These are phyloP conservation scores for Drosophila micromelanica DNA, from an alignment of 1,140 invertebrate genomes.

Conservation along the genomic window DNA sequence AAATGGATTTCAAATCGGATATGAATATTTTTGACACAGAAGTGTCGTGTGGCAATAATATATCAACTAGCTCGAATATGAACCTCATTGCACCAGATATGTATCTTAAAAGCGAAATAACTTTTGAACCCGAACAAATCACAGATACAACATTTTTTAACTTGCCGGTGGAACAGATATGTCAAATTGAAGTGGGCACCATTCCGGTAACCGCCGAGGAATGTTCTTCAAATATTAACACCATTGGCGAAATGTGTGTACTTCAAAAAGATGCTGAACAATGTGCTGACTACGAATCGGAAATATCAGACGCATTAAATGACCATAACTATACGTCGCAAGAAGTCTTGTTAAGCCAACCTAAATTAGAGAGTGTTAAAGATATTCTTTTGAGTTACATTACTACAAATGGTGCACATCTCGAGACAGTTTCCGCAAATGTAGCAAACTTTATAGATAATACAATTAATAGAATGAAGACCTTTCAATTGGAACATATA, in stretches of 20 bases:
- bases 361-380: constrained; percentile 35
- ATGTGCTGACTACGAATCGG: constrained; percentile 1
- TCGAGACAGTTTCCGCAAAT: constrained; percentile 24
- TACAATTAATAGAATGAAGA: constrained; percentile 43
- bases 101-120: constrained; percentile 38
- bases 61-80: not conserved
- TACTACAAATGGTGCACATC: constrained; percentile 3
- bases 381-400: constrained; percentile 44
- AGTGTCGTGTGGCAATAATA: not conserved
- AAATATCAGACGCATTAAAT: constrained; percentile 48
- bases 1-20: constrained; percentile 8
- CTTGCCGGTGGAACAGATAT: constrained; percentile 13
- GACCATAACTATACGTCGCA: constrained; percentile 73
- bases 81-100: not conserved
- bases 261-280: constrained; percentile 2
- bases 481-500: constrained; percentile 8
- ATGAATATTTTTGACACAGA: not conserved
- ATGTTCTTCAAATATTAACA: not conserved
- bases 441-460: constrained; percentile 55
- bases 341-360: constrained; percentile 8
- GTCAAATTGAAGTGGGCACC: constrained; percentile 27
- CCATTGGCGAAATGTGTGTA: constrained; percentile 32
- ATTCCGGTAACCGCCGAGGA: constrained; percentile 1
- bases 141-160: constrained; percentile 26
- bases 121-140: constrained; percentile 27